A percentile compares a stretch with the other conserved stretches of the same genome.
phyloP scores from a whole-genome alignment of 2,888 invertebrate genomes.

The Panopea generosa region DNA sequence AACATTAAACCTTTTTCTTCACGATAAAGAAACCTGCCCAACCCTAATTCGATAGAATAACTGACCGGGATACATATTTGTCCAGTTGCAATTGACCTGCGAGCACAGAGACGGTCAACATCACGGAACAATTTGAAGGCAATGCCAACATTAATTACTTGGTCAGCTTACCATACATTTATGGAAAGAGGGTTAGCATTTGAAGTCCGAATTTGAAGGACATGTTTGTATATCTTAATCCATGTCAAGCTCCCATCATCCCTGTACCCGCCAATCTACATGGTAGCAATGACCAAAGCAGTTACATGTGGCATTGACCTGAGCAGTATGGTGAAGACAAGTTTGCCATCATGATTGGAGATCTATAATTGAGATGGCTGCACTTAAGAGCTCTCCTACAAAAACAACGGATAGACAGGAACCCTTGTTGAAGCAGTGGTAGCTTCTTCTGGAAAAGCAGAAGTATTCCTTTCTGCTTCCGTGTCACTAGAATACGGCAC shows the following conservation, averaged over 20 bases:
- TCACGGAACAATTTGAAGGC: background rate
- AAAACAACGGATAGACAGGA: conserved; percentile 38
- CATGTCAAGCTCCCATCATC: conserved; percentile 28
- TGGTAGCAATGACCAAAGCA: conserved; percentile 72
- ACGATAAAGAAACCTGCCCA: background rate
- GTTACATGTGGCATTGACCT: conserved; percentile 73
- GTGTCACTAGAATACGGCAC: conserved; percentile 59
- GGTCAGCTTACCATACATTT: conserved; percentile 6
- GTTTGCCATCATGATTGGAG: conserved; percentile 71
- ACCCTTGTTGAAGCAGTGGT: too few species aligned
- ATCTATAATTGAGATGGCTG: conserved; percentile 32
- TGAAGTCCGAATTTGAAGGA: conserved; percentile 25
- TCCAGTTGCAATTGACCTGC: background rate
- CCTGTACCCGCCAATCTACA: conserved; percentile 73
- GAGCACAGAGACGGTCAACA: background rate
- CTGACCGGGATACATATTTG: background rate
- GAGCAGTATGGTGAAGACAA: conserved; percentile 68
- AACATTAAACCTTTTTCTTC: conserved; percentile 8
- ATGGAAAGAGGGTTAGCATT: background rate
- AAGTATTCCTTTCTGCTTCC: conserved; percentile 61
- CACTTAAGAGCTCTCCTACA: conserved; percentile 25
- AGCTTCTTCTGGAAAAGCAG: conserved; percentile 43
- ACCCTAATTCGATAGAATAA: background rate
- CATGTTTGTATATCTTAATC: conserved; percentile 13
- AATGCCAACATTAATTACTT: background rate